Conservation (phyloP, 2,113 vertebrate genomes). For the Zootoca vivipara region DNA sequence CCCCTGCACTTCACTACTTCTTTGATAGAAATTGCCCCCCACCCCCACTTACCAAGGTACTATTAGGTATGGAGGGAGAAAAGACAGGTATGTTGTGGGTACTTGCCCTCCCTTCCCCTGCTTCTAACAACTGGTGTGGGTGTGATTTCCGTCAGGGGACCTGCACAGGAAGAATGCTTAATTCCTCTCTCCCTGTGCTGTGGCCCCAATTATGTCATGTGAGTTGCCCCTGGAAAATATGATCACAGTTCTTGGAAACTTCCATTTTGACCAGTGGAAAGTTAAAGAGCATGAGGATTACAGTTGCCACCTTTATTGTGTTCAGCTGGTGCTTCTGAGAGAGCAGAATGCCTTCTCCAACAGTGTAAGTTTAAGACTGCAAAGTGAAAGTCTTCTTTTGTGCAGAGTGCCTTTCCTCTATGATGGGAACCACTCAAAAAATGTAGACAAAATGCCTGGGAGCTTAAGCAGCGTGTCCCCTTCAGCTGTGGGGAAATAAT, state of each 20-base stretch:
- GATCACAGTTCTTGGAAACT: background rate
- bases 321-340: background rate
- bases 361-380: background rate
- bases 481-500: background rate
- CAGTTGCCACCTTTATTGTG: background rate
- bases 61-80: background rate
- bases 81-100: background rate
- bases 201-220: background rate
- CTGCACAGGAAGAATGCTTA: background rate
- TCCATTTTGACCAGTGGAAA: background rate
- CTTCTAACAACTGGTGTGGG: background rate
- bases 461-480: background rate
- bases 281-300: background rate
- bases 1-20: background rate
- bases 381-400: background rate
- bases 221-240: background rate
- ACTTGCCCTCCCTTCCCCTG: background rate
- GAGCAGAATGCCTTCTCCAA: background rate
- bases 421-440: background rate
- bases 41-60: background rate
- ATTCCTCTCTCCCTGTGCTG: background rate
- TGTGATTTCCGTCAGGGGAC: background rate
- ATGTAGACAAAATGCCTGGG: background rate
- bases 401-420: background rate
- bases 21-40: background rate